Percentiles rank a stretch among this genome's conserved stretches.
These are phyloP conservation scores for Propithecus deckenii DNA, from an alignment of 2,797 vertebrate genomes.

Conservation along the genomic window DNA sequence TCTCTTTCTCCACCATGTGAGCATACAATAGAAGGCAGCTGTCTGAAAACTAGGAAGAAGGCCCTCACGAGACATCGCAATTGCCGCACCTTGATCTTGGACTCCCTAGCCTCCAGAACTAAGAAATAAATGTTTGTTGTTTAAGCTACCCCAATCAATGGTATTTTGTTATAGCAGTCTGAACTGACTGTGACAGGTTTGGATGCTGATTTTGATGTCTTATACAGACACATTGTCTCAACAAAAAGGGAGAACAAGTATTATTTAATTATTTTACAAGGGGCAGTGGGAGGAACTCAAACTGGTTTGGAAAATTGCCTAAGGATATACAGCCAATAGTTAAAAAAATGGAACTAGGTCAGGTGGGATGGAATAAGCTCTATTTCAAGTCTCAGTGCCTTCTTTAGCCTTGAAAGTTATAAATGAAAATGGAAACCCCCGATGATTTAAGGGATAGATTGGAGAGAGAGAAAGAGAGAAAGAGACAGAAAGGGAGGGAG, in stretches of 20 bases:
- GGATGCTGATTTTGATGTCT: neutral
- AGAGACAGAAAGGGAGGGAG: neutral
- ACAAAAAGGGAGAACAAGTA: neutral
- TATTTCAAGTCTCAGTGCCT: neutral
- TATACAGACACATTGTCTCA: neutral
- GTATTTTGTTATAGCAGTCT: neutral
- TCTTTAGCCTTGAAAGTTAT: neutral
- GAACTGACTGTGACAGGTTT: neutral
- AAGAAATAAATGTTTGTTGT: neutral
- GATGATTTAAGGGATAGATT: neutral
- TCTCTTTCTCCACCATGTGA: neutral
- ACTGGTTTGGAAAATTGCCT: neutral
- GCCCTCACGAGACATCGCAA: neutral
- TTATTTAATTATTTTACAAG: conserved; percentile 19
- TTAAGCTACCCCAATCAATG: neutral
- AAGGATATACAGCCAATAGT: neutral
- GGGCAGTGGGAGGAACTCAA: neutral
- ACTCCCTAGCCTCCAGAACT: neutral
- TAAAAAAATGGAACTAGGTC: neutral
- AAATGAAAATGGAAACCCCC: neutral
- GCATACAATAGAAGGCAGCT: neutral
- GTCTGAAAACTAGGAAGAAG: neutral
- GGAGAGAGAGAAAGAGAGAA: neutral
- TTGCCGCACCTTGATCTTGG: neutral
- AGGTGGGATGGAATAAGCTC: neutral